Conservation (phyloP, 2,888 invertebrate species). For the Tetanocera ferruginea region DNA sequence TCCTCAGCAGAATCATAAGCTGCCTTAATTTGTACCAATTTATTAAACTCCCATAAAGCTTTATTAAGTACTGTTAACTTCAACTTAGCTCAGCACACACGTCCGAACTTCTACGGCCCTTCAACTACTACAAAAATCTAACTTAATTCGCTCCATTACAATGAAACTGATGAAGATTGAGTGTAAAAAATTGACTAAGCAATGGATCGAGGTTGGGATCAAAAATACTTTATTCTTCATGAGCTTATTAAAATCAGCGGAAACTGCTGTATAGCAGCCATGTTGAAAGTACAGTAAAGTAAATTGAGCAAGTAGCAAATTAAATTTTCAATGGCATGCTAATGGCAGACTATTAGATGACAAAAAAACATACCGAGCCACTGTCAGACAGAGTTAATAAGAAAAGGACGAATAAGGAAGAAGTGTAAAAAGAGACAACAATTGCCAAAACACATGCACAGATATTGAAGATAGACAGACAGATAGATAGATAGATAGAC, state of each 20-base stretch:
- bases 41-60: not conserved
- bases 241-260: constrained; percentile 13
- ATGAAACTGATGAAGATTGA: not conserved
- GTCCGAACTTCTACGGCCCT: not conserved
- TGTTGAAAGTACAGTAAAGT: constrained; percentile 43
- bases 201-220: not conserved
- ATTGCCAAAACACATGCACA: not conserved
- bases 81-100: not conserved
- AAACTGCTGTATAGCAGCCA: not conserved
- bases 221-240: not conserved
- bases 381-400: not conserved
- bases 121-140: not conserved
- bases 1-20: not conserved
- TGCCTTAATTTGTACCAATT: not conserved
- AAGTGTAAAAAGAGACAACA: not conserved
- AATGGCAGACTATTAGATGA: constrained; percentile 28
- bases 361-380: not conserved
- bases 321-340: constrained; percentile 35
- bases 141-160: constrained; percentile 1
- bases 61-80: not conserved
- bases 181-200: not conserved
- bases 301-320: constrained; percentile 44
- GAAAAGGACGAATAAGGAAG: constrained; percentile 9
- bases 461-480: not conserved
- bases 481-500: not conserved